Percentiles rank a stretch among this genome's conserved stretches.
phyloP scores from a whole-genome alignment of 2,797 vertebrate genomes.

The Anisognathus igniventris region DNA sequence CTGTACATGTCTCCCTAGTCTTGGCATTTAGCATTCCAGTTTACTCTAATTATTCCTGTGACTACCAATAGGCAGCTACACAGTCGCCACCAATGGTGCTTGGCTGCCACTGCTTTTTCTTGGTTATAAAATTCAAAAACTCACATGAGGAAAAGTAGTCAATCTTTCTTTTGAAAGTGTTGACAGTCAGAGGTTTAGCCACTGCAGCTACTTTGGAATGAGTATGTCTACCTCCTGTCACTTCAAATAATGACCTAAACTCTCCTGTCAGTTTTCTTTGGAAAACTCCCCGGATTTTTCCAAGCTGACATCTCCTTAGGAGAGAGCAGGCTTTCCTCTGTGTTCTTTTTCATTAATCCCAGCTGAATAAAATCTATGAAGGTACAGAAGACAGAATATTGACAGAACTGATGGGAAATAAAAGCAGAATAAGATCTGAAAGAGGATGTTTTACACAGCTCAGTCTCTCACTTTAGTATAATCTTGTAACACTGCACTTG shows the following conservation, averaged over 20 bases:
- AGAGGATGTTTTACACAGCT: neutral
- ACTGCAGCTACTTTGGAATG: conserved; percentile 1
- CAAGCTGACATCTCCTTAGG: neutral
- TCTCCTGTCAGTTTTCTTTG: neutral
- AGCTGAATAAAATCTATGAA: neutral
- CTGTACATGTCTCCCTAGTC: neutral
- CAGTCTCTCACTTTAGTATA: neutral
- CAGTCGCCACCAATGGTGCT: neutral
- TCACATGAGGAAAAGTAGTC: conserved; percentile 32
- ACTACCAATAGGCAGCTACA: conserved; percentile 35
- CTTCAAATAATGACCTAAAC: neutral
- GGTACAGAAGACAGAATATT: neutral
- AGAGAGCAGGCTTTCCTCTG: neutral
- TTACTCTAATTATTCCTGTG: conserved; percentile 56
- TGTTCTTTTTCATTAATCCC: neutral
- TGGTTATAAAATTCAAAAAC: conserved; percentile 40
- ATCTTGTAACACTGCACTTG: neutral
- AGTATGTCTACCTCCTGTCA: neutral
- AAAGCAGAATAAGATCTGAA: neutral
- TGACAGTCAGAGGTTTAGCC: neutral
- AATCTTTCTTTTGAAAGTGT: neutral
- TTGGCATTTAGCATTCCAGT: conserved; percentile 40
- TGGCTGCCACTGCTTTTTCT: conserved; percentile 13
- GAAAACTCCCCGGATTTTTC: neutral
- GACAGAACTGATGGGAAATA: neutral